Percentiles rank a stretch among this genome's conserved stretches.
Conservation (phyloP, 23 tunicate genomes). For the Corella eumyota region DNA sequence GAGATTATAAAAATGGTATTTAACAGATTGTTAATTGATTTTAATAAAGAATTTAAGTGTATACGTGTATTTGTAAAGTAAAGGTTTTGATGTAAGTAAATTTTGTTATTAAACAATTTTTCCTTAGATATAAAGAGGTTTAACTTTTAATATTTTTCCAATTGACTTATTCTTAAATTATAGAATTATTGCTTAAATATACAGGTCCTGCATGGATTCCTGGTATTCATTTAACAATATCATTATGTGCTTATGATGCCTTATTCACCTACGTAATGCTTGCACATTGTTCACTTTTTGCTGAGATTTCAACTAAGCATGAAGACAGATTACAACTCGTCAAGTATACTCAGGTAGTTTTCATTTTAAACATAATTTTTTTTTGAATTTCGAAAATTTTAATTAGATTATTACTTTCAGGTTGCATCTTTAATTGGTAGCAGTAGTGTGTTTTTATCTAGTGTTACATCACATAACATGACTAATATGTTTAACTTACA, state of each 20-base stretch:
- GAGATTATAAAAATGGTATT: slow-evolving; percentile 30
- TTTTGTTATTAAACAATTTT: no score
- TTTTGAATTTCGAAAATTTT: no score
- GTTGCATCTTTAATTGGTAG: slow-evolving; percentile 78
- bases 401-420: no score
- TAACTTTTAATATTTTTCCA: no score
- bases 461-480: slow-evolving; percentile 66
- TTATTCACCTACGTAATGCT: slow-evolving; percentile 64
- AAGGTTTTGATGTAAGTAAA: no score
- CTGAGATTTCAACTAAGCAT: slow-evolving; percentile 63
- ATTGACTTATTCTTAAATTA: no score
- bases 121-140: no score
- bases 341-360: slow-evolving; percentile 58
- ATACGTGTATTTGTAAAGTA: no score
- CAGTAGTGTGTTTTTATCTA: slow-evolving; percentile 63
- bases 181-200: no score
- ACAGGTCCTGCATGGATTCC: slow-evolving; percentile 34
- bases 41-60: no score
- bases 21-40: no score
- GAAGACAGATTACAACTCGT: slow-evolving; percentile 50
- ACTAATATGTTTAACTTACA: slow-evolving; percentile 50
- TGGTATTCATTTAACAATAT: slow-evolving; percentile 50
- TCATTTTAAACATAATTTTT: no score
- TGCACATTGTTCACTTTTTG: slow-evolving; percentile 74
- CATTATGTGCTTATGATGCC: slow-evolving; percentile 75